phyloP scores from a whole-genome alignment of 1,140 invertebrate species.

The Helicoverpa zea region DNA sequence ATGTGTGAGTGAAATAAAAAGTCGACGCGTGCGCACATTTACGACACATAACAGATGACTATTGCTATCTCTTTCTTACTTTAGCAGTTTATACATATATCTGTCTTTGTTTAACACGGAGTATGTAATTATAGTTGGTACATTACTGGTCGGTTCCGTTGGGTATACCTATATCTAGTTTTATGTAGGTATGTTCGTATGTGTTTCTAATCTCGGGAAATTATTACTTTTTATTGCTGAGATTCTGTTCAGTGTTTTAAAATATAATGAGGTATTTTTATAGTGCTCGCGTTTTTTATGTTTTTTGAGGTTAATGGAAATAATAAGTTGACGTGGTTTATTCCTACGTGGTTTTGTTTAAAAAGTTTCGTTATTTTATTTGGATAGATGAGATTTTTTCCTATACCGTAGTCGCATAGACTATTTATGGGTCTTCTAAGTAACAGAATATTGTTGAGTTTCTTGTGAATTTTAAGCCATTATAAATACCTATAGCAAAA shows the following conservation, averaged over 20 bases:
- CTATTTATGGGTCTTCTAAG: too few relatives aligned
- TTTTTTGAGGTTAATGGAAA: background rate
- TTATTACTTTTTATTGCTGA: slow-evolving; percentile 39
- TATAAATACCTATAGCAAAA: too few relatives aligned
- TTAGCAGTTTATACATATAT: background rate
- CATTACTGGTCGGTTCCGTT: slow-evolving; percentile 57
- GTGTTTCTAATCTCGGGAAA: slow-evolving; percentile 39
- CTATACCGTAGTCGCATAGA: too few relatives aligned
- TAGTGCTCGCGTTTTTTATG: slow-evolving; percentile 6
- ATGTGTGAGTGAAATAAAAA: slow-evolving; percentile 65
- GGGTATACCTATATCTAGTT: slow-evolving; percentile 51
- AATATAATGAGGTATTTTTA: slow-evolving; percentile 34
- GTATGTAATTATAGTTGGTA: slow-evolving; percentile 64
- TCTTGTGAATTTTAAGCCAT: too few relatives aligned
- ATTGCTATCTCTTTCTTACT: slow-evolving; percentile 42
- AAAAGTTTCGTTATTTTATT: background rate
- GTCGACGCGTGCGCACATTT: slow-evolving; percentile 65
- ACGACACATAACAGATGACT: slow-evolving; percentile 60
- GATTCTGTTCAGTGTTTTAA: slow-evolving; percentile 31
- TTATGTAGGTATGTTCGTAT: slow-evolving; percentile 8
- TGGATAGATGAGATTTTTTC: background rate
- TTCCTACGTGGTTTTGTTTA: background rate
- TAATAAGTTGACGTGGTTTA: background rate
- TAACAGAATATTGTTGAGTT: too few relatives aligned
- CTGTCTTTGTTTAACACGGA: slow-evolving; percentile 52